Base-by-base conservation (phyloP, 2,888 invertebrate genomes). In the Choristoneura rosaceana region DNA sequence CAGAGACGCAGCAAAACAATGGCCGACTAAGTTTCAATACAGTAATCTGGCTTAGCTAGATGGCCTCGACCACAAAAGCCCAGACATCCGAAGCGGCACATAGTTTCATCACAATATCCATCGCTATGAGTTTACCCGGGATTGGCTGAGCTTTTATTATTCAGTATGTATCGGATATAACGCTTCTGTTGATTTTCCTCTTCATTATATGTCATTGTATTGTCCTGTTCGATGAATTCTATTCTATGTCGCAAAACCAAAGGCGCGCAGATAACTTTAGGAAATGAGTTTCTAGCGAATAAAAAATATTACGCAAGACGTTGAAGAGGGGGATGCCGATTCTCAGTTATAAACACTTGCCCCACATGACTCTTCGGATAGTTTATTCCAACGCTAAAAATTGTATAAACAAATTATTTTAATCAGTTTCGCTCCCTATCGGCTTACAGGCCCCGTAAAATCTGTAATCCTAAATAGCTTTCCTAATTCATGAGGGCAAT, bases 401-500 rank as follows among this genome's bases (percentile, higher is more conserved):
- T 61, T 61, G 3, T 17, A 61, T 17, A 15, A 61, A 25, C 61
- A 41, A 14, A 45, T 5, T 8, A 25, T 45, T 45, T 62, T 62
- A 45, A 62, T 62, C 45, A 45, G 33, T 14, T 45, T 45, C 62
- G 43, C 25, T 17, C 25, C 8, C 34, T 59, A 59, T 60, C 38
- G 47, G 71, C 43, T 73, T 64, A 64, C 14, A 12, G 14, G 15
- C 10, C 59, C 50, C 59, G 60, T 34, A 34, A 50, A 73, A 64
- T 69, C 58, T 52, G 43, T 73, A 73, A 68, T 73, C 73, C 73
- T 25, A 50, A 69, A 73, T 73, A 69, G 69, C 68, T 68, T 68
- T 69, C 52, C 41, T 64, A 73, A 64, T 64, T 68, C 43, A 73
- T 68, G 33, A 63, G 78, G 79, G 70, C 78, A 75, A 78, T 79